Evolutionary conservation across 2,113 vertebrate genomes (phyloP).

Genomic region (Colinus virginianus): DNA sequence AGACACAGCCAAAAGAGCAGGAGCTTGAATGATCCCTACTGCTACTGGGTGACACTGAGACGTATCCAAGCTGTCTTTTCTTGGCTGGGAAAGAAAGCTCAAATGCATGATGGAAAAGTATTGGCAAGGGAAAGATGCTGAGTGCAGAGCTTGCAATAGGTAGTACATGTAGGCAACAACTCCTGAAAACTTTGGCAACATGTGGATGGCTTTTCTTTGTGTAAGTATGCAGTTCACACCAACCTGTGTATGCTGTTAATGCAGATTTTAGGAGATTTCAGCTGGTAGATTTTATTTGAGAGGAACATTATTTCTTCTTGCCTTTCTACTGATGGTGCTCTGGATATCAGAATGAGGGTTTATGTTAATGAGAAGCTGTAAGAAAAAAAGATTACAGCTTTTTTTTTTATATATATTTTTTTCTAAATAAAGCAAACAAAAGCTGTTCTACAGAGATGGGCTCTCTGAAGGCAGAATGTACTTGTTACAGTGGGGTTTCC

Average conservation of each 20-base stretch:
- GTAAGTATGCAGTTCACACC: background rate
- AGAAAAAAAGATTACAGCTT: background rate
- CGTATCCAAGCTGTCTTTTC: background rate
- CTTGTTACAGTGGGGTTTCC: background rate
- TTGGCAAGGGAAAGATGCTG: background rate
- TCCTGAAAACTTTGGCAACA: background rate
- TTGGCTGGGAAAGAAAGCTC: background rate
- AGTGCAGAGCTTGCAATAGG: background rate
- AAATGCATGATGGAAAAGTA: background rate
- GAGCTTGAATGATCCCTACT: background rate
- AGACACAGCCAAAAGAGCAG: background rate
- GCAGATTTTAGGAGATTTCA: background rate
- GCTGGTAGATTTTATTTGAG: rapidly evolving
- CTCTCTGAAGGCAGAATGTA: background rate
- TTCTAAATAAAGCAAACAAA: background rate
- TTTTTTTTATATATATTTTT: too few relatives aligned
- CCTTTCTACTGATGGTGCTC: background rate
- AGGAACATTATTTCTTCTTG: background rate
- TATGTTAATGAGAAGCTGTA: background rate
- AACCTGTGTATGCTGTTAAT: background rate
- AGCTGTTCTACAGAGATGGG: background rate
- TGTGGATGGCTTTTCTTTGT: background rate
- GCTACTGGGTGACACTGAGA: background rate
- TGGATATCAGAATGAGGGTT: background rate
- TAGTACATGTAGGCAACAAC: background rate